Percentiles rank a stretch among this genome's conserved stretches.
These are phyloP conservation scores for Protophormia terraenovae DNA, from an alignment of 2,888 invertebrate species.

Conservation along the genomic window DNA sequence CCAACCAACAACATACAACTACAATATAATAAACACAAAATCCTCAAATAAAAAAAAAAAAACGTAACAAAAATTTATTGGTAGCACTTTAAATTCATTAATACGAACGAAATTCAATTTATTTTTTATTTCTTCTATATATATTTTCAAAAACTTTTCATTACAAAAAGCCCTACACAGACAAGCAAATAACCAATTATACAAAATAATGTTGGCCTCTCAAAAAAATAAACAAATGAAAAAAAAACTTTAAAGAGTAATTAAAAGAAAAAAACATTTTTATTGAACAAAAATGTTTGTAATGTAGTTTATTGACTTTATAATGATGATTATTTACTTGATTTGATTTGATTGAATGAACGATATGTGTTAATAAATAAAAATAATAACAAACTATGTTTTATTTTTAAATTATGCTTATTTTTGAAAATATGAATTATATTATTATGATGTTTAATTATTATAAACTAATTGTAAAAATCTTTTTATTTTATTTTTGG, in stretches of 20 bases:
- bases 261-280: conserved; percentile 12
- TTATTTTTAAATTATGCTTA: conserved; percentile 51
- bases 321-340: conserved; percentile 33
- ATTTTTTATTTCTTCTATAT: conserved; percentile 25
- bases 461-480: conserved; percentile 22
- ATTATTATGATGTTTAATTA: conserved; percentile 13
- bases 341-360: conserved; percentile 44
- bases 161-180: conserved; percentile 8
- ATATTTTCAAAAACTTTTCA: conserved; percentile 29
- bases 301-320: conserved; percentile 56
- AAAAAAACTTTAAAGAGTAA: neutral
- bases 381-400: conserved; percentile 30
- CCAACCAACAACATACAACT: conserved; percentile 19
- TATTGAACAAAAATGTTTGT: conserved; percentile 44
- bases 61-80: conserved; percentile 60
- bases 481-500: conserved; percentile 27
- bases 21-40: conserved; percentile 48
- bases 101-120: conserved; percentile 47
- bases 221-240: neutral
- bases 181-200: neutral
- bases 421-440: conserved; percentile 48
- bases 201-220: neutral
- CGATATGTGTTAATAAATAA: conserved; percentile 43
- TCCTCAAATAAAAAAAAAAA: conserved; percentile 48
- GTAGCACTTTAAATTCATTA: conserved; percentile 51